Evolutionary conservation across 2,797 vertebrate species (phyloP).

Genomic region (Melanotaenia trifasciata): DNA sequence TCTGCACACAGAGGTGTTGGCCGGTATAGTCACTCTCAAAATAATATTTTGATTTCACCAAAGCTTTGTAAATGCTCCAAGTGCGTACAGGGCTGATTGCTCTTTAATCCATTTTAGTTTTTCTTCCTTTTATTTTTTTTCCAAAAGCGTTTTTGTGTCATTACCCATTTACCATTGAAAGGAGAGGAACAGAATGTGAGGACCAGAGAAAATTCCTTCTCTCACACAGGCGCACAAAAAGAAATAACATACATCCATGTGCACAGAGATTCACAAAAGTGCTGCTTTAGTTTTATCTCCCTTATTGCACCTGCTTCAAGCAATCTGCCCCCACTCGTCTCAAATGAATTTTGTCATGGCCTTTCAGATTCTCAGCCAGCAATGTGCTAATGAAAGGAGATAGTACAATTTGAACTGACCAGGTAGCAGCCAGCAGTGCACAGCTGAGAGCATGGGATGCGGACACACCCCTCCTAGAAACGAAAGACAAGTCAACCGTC

Average conservation of each 20-base stretch:
- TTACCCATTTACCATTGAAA: slow-evolving; percentile 74
- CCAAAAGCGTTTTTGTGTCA: slow-evolving; percentile 73
- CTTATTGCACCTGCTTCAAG: slow-evolving; percentile 95
- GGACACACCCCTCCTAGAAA: slow-evolving; percentile 70
- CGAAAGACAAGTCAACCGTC: slow-evolving; percentile 88
- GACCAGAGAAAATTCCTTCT: slow-evolving; percentile 57
- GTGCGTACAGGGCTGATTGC: slow-evolving; percentile 47
- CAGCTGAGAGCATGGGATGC: slow-evolving; percentile 88
- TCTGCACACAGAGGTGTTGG: slow-evolving; percentile 69
- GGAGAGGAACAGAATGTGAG: slow-evolving; percentile 73
- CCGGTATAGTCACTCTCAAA: slow-evolving; percentile 75
- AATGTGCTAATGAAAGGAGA: slow-evolving; percentile 98
- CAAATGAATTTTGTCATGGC: slow-evolving; percentile 99
- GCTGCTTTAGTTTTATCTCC: slow-evolving; percentile 90
- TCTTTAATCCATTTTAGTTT: slow-evolving; percentile 26
- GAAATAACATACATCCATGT: slow-evolving; percentile 40
- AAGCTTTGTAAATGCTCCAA: slow-evolving; percentile 64
- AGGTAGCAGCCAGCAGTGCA: slow-evolving; percentile 91
- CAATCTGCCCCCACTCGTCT: slow-evolving; percentile 90
- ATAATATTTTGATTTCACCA: slow-evolving; percentile 81
- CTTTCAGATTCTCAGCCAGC: slow-evolving; percentile 92
- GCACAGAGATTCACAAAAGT: slow-evolving; percentile 65
- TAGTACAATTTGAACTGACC: slow-evolving; percentile 98
- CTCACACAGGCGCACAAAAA: slow-evolving; percentile 51
- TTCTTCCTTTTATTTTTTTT: slow-evolving; percentile 26